phyloP scores from a whole-genome alignment of 2,797 vertebrate species.

The Peromyscus nudipes region DNA sequence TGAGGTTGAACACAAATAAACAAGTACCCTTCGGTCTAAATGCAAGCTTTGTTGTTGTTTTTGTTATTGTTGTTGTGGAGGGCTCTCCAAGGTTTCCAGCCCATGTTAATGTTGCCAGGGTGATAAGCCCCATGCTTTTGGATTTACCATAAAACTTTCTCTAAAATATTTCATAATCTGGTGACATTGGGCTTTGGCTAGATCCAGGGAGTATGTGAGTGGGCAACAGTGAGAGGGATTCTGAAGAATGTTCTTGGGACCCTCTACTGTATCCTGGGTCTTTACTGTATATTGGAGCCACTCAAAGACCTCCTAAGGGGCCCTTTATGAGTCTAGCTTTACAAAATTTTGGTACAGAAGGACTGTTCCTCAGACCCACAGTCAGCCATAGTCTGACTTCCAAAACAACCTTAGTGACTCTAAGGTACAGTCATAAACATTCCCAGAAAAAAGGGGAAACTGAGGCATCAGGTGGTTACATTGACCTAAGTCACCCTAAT shows the following conservation, averaged over 20 bases:
- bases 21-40: background rate
- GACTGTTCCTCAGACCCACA: background rate
- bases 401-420: background rate
- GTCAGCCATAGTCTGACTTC: background rate
- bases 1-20: slow-evolving; percentile 44
- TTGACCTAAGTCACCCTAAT: background rate
- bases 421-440: background rate
- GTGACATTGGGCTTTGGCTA: slow-evolving; percentile 21
- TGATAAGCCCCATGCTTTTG: slow-evolving; percentile 74
- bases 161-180: slow-evolving; percentile 72
- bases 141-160: slow-evolving; percentile 77
- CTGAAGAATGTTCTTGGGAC: background rate
- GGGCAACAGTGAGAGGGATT: background rate
- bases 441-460: slow-evolving; percentile 32
- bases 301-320: background rate
- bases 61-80: background rate
- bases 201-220: background rate
- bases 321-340: background rate
- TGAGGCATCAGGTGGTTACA: background rate
- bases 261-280: background rate
- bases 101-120: slow-evolving; percentile 67
- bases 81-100: background rate
- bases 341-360: background rate
- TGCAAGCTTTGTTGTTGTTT: background rate
- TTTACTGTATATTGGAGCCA: background rate